Conservation (phyloP, 2,113 vertebrate genomes). For the Hyaena hyaena region DNA sequence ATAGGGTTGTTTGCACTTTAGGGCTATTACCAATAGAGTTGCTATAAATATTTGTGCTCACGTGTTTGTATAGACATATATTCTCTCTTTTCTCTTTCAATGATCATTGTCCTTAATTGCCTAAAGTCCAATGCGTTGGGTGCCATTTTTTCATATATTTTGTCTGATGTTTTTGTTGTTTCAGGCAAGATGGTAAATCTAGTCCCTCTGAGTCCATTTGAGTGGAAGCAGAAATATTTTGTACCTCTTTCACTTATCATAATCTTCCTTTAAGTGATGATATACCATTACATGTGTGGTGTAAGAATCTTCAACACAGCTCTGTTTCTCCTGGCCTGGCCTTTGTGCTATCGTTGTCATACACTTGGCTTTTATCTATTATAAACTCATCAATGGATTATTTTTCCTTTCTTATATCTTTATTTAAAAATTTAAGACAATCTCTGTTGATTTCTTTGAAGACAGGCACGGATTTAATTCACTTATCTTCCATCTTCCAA, state of each 20-base stretch:
- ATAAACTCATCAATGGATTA: background rate
- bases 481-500: background rate
- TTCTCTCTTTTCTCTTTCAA: background rate
- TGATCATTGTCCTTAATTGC: background rate
- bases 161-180: background rate
- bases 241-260: background rate
- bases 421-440: background rate
- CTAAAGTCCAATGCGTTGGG: background rate
- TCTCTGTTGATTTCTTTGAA: background rate
- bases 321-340: no score
- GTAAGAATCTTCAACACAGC: background rate
- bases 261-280: background rate
- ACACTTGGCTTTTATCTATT: background rate
- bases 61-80: background rate
- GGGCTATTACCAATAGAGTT: background rate
- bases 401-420: slow-evolving; percentile 25
- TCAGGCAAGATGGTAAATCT: background rate
- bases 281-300: background rate
- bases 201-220: background rate
- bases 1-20: background rate
- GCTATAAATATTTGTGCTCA: background rate
- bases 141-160: background rate
- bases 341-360: background rate
- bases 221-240: background rate
- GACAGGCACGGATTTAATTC: background rate